Base-by-base conservation (phyloP, 2,888 invertebrate species). In the Neoaliturus tenellus region DNA sequence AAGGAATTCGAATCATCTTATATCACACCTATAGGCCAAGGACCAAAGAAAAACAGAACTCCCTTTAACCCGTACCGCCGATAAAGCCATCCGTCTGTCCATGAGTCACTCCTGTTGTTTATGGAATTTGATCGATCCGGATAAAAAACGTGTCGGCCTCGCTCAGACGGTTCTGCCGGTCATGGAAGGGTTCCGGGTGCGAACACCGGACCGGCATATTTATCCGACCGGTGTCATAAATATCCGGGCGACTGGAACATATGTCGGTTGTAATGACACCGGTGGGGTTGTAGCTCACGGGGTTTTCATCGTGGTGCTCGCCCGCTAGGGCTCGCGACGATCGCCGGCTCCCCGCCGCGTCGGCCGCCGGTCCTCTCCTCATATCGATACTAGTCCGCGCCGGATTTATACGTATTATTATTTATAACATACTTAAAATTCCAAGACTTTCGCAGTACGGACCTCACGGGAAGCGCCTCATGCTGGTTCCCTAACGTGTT, bases 401-500 rank as follows among this genome's bases (percentile, higher is more conserved):
- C 17, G 39, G 73, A 75, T 75, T 75, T 75, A 75, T 75, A 75
- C 25, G 28, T 75, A 41, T 75, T 75, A 75, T 75, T 75, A 75
- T 75, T 75, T 75, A 75, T 75, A 75, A 75, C 73, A 75, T 75
- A 75, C 73, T 75, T 75, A 39, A 75, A 75, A 75, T 75, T 75
- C 73, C 44, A 35, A 33, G 73, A 23, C 28, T 20, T 55, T 62
- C 62, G 62, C 62, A 14, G 62, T 14, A 0, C 62, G 62, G 62
- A 62, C 62, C 62, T 3, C 62, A 62, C 62, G 28, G 28, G 62
- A 28, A 55, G 55, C 48, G 51, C 31, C 62, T 28, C 62, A 31
- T 28, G 62, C 62, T 62, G 62, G 25, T 8, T 62, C 62, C 62
- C 31, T 28, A 62, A 62, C 62, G 62, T 62, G 62, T 62, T 31